Base-by-base conservation (phyloP, 2,888 invertebrate genomes). In the Brachypalpus laphriformis region DNA sequence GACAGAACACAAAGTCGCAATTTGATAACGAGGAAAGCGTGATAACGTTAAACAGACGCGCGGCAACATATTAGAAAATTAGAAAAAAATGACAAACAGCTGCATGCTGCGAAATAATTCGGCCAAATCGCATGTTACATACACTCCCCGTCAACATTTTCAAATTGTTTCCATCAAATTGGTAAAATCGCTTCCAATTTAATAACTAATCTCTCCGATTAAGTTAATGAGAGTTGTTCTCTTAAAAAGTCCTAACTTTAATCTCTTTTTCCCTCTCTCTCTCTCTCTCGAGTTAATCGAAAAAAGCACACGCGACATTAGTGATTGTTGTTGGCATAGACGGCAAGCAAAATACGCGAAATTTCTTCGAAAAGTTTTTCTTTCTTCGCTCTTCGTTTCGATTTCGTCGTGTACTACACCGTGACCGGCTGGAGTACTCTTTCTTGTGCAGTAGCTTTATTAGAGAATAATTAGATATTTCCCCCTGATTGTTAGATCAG, bases 401-500 rank as follows among this genome's bases (percentile, higher is more conserved):
- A n/a, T 16, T 42, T 49, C 34, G 49, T 49, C 6, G n/a, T 14
- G 14, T 9, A 20, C 47, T 16, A 7, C 16, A 14, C 18, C 8
- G 16, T 2, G 4, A 9, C 14, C 9, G 37, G 5, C 14, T n/a
- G 16, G 18, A 18, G n/a, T 70, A 20, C 70, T 57, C 56, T 70
- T 22, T n/a, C n/a, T n/a, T 16, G 28, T 22, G 8, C 31, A 54
- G 47, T 54, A 59, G 54, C 61, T 71, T 76, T 80, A 70, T 57
- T 80, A 80, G 74, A 80, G 83, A 78, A 81, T 63, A 70, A 70
- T 80, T 83, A 83, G 74, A 80, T 70, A 83, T 75, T n/a, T 65
- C 63, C 51, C 45, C 70, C 65, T 28, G 37, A 20, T 47, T 45
- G 68, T 63, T 77, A 72, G 78, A 81, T 88, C 89, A 90, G 89